phyloP scores from a whole-genome alignment of 2,888 invertebrate species.

The Epirrhoe alternata region DNA sequence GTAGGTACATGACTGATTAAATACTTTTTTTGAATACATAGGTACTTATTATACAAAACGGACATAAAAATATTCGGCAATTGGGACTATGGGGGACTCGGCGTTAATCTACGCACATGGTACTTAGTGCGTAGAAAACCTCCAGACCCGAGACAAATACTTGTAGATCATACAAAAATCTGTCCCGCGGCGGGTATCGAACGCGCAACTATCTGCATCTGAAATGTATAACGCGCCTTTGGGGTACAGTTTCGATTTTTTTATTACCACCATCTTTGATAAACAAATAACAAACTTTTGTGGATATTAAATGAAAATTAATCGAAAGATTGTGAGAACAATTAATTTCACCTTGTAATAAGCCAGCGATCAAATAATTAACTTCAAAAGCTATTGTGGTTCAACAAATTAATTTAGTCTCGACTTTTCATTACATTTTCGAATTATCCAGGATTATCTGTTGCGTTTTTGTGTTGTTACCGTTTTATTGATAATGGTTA shows the following conservation, averaged over 20 bases:
- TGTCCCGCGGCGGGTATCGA: no score
- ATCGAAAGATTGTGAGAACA: constrained; percentile 2
- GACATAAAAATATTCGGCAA: no score
- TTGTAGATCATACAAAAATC: no score
- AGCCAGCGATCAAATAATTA: constrained; percentile 7
- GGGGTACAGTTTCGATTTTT: not conserved
- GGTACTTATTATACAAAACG: no score
- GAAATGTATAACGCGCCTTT: no score
- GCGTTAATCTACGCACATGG: no score
- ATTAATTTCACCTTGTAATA: constrained; percentile 9
- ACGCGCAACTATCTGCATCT: no score
- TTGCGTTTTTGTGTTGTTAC: not conserved
- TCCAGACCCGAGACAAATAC: no score
- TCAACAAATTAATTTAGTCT: constrained; percentile 10
- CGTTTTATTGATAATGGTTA: not conserved
- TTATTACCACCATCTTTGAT: not conserved
- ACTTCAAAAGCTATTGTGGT: constrained; percentile 11
- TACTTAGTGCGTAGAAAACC: no score
- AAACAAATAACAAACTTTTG: not conserved
- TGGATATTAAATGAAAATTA: not conserved
- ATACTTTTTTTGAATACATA: no score
- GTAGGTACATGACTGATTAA: no score
- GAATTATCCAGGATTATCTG: not conserved
- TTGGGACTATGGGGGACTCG: no score
- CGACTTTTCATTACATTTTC: constrained; percentile 4